Evolutionary conservation across 2,797 vertebrate species (phyloP), one percentile per base, ranked within the genome.

Genomic region (Heterohyrax brucei): DNA sequence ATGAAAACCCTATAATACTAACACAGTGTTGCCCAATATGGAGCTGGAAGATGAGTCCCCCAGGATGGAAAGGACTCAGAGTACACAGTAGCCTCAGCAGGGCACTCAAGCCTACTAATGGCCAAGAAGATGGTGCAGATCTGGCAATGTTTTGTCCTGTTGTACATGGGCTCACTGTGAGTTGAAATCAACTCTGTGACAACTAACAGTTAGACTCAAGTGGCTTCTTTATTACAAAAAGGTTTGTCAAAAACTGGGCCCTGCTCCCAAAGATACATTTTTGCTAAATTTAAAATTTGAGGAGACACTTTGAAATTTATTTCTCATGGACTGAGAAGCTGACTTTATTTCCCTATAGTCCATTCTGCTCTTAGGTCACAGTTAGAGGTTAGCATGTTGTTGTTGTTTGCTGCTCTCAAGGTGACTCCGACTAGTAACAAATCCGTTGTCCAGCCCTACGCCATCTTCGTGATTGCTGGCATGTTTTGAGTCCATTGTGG

Each of bases 241-340:
- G 8, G 0, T 14, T 44, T 62, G 66, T 13, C 21, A 14, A 3
- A 70, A 83, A 22, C 28, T 0, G 24, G 2, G 2, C n/a, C 22
- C 50, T 72, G 68, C 18, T 46, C 33, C 64, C 46, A 5, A 28
- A 53, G 33, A 53, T 24, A 5, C 3, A 3, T 50, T 46, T 46
- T 21, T 3, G n/a, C 30, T 12, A 30, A 7, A 4, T 33, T 50
- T 26, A 18, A 79, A n/a, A 21, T 30, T 46, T 24, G 30, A 18
- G 22, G 30, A 8, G n/a, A 44, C 53, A 6, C 82, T 26, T 33
- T 2, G 48, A 68, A 28, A 14, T 44, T 2, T 5, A n/a, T 19
- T 22, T 73, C 70, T 48, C 5, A 21, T 0, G 10, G 85, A 18
- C 39, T 3, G 0, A 0, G 0, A 0, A 12, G 24, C 19, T 21